Conservation (phyloP, 2,888 invertebrate genomes). For the Oeneis ivallda region DNA sequence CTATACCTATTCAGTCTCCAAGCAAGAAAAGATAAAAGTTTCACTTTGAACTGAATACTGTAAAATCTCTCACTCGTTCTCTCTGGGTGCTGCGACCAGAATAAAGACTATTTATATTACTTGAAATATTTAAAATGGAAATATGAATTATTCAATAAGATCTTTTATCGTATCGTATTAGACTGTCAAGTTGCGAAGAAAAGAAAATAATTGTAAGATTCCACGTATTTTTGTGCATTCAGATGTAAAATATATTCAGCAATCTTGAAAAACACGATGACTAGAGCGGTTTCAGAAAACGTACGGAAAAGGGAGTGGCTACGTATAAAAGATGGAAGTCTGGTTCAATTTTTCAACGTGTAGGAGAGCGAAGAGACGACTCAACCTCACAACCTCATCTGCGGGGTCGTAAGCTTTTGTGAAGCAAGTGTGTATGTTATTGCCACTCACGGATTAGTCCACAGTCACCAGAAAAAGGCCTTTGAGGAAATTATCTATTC, state of each 20-base stretch:
- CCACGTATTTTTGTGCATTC: neutral
- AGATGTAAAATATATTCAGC: neutral
- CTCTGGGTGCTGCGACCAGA: neutral
- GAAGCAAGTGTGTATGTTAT: no score
- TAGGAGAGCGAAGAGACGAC: no score
- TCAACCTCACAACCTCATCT: no score
- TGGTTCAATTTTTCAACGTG: no score
- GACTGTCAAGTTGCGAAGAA: neutral
- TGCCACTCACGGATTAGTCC: no score
- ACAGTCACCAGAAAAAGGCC: no score
- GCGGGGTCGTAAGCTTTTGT: no score
- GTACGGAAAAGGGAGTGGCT: no score
- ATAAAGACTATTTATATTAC: neutral
- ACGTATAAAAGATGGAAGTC: no score
- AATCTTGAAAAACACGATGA: no score
- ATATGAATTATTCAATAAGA: constrained; percentile 10
- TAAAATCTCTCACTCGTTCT: neutral
- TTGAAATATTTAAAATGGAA: neutral
- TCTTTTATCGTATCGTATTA: neutral
- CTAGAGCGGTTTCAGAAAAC: no score
- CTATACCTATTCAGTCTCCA: constrained; percentile 1
- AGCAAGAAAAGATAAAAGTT: constrained; percentile 16
- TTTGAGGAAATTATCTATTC: no score
- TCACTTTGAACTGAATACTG: neutral
- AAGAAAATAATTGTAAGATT: neutral